Conservation (phyloP, 2,888 invertebrate species). For the Drosophila anomelani region DNA sequence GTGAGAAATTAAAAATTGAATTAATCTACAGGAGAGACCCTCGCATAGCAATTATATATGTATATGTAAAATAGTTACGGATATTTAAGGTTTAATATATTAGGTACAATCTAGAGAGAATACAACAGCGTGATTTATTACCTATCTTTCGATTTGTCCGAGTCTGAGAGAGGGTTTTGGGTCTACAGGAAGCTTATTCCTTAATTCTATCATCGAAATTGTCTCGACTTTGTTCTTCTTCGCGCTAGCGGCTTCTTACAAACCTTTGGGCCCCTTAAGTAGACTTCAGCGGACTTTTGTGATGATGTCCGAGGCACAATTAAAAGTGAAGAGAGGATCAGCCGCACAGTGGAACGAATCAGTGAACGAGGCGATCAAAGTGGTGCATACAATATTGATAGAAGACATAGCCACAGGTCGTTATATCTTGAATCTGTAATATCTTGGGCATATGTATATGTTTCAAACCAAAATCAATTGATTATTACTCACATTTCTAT, state of each 20-base stretch:
- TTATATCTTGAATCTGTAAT: too few relatives aligned
- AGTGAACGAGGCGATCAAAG: constrained; percentile 35
- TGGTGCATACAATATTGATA: constrained; percentile 10
- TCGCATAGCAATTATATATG: constrained; percentile 58
- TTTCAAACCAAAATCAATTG: too few relatives aligned
- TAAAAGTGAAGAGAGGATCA: constrained; percentile 48
- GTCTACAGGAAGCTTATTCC: constrained; percentile 24
- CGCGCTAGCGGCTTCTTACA: constrained; percentile 63
- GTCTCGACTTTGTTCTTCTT: constrained; percentile 37
- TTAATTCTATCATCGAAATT: constrained; percentile 16
- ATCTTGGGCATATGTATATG: too few relatives aligned
- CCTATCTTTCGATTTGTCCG: constrained; percentile 56
- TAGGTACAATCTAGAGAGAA: constrained; percentile 61
- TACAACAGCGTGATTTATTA: constrained; percentile 63
- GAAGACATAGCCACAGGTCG: background rate
- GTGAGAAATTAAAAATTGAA: constrained; percentile 61
- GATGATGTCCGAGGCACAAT: constrained; percentile 41
- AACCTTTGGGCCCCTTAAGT: constrained; percentile 58
- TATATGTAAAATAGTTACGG: constrained; percentile 35
- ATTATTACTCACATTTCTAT: too few relatives aligned
- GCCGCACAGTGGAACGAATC: constrained; percentile 59
- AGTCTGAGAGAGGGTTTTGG: constrained; percentile 24
- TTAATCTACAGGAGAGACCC: constrained; percentile 70
- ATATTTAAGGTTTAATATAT: constrained; percentile 45
- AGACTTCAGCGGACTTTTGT: constrained; percentile 39